phyloP scores from a whole-genome alignment of 2,888 invertebrate genomes.

The Liodrosophila aerea region DNA sequence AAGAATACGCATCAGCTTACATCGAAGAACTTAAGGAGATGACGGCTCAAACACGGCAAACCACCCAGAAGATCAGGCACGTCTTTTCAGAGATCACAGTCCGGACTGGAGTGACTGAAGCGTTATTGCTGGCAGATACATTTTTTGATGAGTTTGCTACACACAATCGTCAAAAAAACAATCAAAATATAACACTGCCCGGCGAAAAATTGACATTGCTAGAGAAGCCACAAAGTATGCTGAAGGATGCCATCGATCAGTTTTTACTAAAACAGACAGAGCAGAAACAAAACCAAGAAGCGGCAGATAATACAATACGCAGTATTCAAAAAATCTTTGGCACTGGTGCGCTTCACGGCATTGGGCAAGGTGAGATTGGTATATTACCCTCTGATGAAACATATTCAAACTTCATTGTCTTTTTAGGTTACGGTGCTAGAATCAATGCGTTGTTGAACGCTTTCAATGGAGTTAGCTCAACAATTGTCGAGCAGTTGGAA shows the following conservation, averaged over 20 bases:
- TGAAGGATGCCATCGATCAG: slow-evolving; percentile 72
- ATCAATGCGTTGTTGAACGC: slow-evolving; percentile 62
- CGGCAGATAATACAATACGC: slow-evolving; percentile 58
- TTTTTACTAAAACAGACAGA: slow-evolving; percentile 70
- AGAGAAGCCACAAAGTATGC: slow-evolving; percentile 50
- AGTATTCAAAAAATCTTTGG: slow-evolving; percentile 46
- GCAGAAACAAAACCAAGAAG: slow-evolving; percentile 67
- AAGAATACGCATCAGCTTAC: slow-evolving; percentile 75
- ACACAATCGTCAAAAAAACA: slow-evolving; percentile 51
- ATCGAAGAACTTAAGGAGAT: slow-evolving; percentile 61
- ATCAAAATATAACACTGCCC: slow-evolving; percentile 41
- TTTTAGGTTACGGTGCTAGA: slow-evolving; percentile 36
- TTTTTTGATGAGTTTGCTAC: slow-evolving; percentile 61
- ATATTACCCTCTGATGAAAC: background rate
- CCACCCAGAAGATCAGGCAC: slow-evolving; percentile 44
- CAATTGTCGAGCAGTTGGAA: slow-evolving; percentile 68
- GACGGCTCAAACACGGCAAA: slow-evolving; percentile 51
- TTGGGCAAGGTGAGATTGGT: slow-evolving; percentile 20
- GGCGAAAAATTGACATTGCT: too few relatives aligned
- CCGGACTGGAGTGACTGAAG: slow-evolving; percentile 33
- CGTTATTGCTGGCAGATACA: slow-evolving; percentile 49
- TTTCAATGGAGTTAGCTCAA: slow-evolving; percentile 67
- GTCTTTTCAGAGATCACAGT: slow-evolving; percentile 48
- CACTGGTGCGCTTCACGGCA: background rate
- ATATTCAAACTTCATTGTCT: background rate